These are phyloP conservation scores for Sphenodon punctatus DNA, from an alignment of 2,797 vertebrate species.

Conservation along the genomic window DNA sequence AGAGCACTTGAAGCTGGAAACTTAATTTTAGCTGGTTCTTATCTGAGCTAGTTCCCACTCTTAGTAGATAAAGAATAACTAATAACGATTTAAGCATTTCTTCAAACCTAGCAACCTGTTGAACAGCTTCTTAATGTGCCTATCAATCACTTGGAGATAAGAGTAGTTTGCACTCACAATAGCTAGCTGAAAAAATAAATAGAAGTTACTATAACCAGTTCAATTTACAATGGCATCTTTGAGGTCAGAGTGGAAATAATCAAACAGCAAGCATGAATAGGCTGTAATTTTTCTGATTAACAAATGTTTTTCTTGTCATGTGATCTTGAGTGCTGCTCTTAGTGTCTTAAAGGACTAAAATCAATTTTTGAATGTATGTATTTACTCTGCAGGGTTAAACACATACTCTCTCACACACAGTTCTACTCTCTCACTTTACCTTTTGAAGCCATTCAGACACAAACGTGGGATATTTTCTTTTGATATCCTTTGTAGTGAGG, in stretches of 20 bases:
- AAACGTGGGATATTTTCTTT: conserved; percentile 17
- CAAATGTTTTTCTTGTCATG: conserved; percentile 80
- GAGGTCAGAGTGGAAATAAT: conserved; percentile 79
- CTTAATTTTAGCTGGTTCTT: conserved; percentile 68
- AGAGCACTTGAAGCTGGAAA: conserved; percentile 64
- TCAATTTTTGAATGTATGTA: conserved; percentile 69
- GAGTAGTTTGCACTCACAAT: conserved; percentile 78
- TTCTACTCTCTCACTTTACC: conserved; percentile 37
- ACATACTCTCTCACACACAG: conserved; percentile 32
- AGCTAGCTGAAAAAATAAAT: conserved; percentile 85
- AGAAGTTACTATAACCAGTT: conserved; percentile 82
- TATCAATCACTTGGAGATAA: conserved; percentile 84
- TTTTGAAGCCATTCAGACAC: conserved; percentile 50
- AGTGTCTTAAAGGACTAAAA: conserved; percentile 62
- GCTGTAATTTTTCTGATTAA: conserved; percentile 83
- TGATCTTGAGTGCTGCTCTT: conserved; percentile 75
- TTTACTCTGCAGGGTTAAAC: conserved; percentile 71
- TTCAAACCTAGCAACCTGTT: conserved; percentile 83
- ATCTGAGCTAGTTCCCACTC: conserved; percentile 73
- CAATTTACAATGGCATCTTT: conserved; percentile 79
- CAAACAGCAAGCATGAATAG: conserved; percentile 81
- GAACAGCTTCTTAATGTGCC: conserved; percentile 82
- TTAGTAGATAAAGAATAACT: conserved; percentile 76
- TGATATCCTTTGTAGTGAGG: conserved; percentile 13
- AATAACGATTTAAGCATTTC: conserved; percentile 79